Conservation (phyloP, 2,888 invertebrate genomes). For the Eupeodes luniger region DNA sequence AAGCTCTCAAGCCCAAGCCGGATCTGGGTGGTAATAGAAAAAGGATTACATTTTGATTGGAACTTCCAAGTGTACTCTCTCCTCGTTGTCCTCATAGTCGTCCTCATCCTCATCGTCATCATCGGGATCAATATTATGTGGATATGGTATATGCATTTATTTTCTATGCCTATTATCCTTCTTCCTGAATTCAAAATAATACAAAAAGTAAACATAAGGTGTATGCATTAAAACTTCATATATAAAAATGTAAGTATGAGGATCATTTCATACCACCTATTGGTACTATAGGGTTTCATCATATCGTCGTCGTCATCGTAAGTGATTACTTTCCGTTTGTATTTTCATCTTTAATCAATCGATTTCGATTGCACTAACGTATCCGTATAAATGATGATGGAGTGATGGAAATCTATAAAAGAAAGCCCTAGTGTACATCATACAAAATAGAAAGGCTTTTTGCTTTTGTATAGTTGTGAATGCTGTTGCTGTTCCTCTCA, state of each 20-base stretch:
- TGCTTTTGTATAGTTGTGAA: too few species aligned
- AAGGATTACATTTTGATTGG: conserved; percentile 67
- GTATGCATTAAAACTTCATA: conserved; percentile 10
- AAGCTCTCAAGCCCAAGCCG: neutral
- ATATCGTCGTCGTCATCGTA: conserved; percentile 6
- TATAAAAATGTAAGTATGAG: neutral
- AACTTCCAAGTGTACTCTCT: conserved; percentile 28
- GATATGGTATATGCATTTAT: conserved; percentile 21
- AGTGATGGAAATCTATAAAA: neutral
- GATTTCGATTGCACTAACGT: conserved; percentile 18
- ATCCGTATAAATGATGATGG: neutral
- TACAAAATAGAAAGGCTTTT: neutral
- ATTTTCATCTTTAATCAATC: conserved; percentile 53
- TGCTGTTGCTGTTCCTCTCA: too few species aligned
- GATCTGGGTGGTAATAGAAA: conserved; percentile 38
- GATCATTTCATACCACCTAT: conserved; percentile 2
- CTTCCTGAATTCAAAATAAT: neutral
- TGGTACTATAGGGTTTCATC: conserved; percentile 44
- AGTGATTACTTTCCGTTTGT: conserved; percentile 66
- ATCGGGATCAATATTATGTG: conserved; percentile 29
- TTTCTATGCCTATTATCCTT: conserved; percentile 25
- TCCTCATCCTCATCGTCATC: too few species aligned
- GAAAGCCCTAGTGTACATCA: neutral
- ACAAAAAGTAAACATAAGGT: neutral
- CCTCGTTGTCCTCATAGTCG: too few species aligned